Evolutionary conservation across 2,113 vertebrate species (phyloP).

Genomic region (Marcusenius ussheri): DNA sequence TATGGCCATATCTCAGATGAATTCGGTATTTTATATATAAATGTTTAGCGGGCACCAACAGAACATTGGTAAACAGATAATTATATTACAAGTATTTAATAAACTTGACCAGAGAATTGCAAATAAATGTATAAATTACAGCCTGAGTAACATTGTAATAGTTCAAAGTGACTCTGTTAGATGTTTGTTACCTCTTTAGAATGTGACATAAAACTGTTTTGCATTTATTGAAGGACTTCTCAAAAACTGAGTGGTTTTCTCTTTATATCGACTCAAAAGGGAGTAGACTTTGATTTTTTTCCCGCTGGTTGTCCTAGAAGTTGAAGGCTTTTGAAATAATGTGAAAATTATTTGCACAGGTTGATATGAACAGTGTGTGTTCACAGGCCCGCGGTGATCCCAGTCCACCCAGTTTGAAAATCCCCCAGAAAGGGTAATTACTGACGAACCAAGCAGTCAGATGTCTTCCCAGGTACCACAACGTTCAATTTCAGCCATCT

Average conservation of each 20-base stretch:
- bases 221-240: neutral
- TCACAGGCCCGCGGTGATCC: neutral
- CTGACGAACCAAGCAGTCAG: neutral
- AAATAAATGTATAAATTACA: neutral
- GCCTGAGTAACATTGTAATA: neutral
- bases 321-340: neutral
- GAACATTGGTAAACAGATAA: conserved; percentile 19
- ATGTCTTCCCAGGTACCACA: neutral
- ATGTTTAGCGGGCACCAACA: conserved; percentile 30
- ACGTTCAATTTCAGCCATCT: neutral
- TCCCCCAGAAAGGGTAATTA: neutral
- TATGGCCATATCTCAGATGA: neutral
- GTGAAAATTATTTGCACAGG: neutral
- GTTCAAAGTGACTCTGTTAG: neutral
- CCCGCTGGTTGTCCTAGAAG: neutral
- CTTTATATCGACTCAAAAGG: neutral
- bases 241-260: neutral
- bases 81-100: conserved; percentile 32
- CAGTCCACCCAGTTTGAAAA: neutral
- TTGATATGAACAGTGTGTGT: neutral
- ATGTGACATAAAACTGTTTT: neutral
- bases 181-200: neutral
- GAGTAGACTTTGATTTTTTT: neutral
- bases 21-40: conserved; percentile 22
- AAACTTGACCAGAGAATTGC: neutral